A percentile compares a stretch with the other conserved stretches of the same genome.
Conservation (phyloP, 2,113 vertebrate genomes). For the Salvelinus namaycush region DNA sequence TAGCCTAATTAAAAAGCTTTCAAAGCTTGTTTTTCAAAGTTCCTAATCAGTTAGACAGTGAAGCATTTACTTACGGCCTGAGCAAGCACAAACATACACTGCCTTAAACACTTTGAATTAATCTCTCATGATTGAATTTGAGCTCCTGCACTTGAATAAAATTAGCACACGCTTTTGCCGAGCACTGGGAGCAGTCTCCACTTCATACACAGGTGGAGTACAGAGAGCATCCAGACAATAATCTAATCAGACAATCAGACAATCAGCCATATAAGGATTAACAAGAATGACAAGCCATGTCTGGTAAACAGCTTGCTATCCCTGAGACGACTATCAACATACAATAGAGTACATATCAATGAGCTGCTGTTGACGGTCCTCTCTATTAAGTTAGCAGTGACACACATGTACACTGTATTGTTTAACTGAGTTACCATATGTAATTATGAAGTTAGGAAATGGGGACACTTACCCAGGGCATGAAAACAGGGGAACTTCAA, state of each 20-base stretch:
- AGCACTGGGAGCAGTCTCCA: constrained; percentile 18
- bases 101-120: constrained; percentile 45
- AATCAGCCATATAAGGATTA: constrained; percentile 16
- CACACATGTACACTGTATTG: not conserved
- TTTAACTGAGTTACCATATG: not conserved
- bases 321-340: no score
- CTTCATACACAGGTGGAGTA: constrained; percentile 13
- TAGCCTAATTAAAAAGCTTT: constrained; percentile 80
- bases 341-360: no score
- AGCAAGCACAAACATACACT: constrained; percentile 36
- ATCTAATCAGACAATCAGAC: no score
- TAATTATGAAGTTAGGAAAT: not conserved
- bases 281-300: constrained; percentile 2
- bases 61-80: constrained; percentile 50
- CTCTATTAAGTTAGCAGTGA: not conserved
- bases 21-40: constrained; percentile 69
- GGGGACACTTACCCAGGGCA: not conserved
- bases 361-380: not conserved
- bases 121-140: constrained; percentile 62
- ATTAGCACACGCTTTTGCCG: constrained; percentile 47
- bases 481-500: not conserved
- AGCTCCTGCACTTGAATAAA: constrained; percentile 53
- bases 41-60: constrained; percentile 63
- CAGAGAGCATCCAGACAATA: not conserved
- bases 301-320: no score